Percentiles rank a stretch among this genome's conserved stretches.
phyloP scores from a whole-genome alignment of 2,113 vertebrate species.

The Dolichotis patagonum region DNA sequence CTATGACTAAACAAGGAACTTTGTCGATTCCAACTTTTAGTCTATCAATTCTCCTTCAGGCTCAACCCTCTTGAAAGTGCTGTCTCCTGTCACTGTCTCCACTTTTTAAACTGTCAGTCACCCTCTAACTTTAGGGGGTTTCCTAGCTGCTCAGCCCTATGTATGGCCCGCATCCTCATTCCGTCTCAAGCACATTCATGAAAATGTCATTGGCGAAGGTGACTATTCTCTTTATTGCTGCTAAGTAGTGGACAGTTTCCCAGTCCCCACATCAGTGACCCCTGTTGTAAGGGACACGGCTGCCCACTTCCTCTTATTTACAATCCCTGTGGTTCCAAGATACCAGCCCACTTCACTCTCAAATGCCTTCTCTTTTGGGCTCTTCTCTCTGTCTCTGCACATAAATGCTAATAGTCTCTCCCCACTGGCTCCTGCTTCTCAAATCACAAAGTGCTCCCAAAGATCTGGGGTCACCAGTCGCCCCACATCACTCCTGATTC shows the following conservation, averaged over 20 bases:
- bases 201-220: not conserved
- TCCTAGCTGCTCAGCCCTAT: not conserved
- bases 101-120: not conserved
- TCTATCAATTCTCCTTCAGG: not conserved
- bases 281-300: accelerated
- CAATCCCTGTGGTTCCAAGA: too few relatives aligned
- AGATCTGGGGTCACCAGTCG: not conserved
- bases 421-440: not conserved
- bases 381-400: not conserved
- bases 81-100: not conserved
- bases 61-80: not conserved
- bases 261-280: not conserved
- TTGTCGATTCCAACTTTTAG: not conserved
- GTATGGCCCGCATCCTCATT: not conserved
- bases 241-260: not conserved
- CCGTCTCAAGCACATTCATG: not conserved
- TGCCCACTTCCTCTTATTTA: not conserved
- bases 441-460: not conserved
- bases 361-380: not conserved
- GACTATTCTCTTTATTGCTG: not conserved
- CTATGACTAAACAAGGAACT: not conserved
- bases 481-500: not conserved
- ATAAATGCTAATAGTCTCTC: not conserved
- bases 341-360: not conserved
- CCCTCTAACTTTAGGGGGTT: not conserved